Base-by-base conservation (phyloP, 2,797 vertebrate species). In the Poecilia wingei region DNA sequence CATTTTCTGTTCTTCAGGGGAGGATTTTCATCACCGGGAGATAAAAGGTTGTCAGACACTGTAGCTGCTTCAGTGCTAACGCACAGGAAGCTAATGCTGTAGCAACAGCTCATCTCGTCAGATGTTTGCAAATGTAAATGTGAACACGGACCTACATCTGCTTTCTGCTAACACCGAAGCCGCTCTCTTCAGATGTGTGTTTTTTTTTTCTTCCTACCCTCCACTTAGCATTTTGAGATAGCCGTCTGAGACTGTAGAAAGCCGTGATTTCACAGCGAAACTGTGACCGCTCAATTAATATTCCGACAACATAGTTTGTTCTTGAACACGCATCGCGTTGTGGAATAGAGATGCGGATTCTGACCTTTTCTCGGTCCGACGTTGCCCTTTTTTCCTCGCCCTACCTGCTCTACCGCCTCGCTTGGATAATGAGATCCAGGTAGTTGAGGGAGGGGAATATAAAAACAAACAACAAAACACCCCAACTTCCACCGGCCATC, bases 321-420 rank as follows among this genome's bases (percentile, higher is more conserved):
- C 87, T 91, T 92, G 88, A 91, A 91, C 86, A 90, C 87, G 84
- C 86, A 85, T 86, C 76, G 76, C 86, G 84, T 85, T 82, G 84
- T 85, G 75, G 84, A 88, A 82, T 81, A 85, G 79, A 92, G 87
- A 91, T 85, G 85, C 88, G 86, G 77, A 87, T 84, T 84, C 72
- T 89, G 86, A 88, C 91, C 87, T 90, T 91, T 89, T 84, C 75
- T 81, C 76, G 81, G 82, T 83, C 89, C 82, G 33, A 72, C 5
- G 6, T 22, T 86, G 81, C 80, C 85, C 85, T 84, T 87, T 88
- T 71, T 69, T 78, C 1, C 9, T 82, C 82, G 73, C 84, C 57
- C 84, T 81, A 83, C 75, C 81, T 83, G 79, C 84, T 82, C 49
- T 25, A 3, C 49, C 20, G 49, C 9, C 49, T 25, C 7, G 84